Evolutionary conservation across 92 coral and sea anemone genomes (phyloP).

Genomic region (Zoanthus solanderi): DNA sequence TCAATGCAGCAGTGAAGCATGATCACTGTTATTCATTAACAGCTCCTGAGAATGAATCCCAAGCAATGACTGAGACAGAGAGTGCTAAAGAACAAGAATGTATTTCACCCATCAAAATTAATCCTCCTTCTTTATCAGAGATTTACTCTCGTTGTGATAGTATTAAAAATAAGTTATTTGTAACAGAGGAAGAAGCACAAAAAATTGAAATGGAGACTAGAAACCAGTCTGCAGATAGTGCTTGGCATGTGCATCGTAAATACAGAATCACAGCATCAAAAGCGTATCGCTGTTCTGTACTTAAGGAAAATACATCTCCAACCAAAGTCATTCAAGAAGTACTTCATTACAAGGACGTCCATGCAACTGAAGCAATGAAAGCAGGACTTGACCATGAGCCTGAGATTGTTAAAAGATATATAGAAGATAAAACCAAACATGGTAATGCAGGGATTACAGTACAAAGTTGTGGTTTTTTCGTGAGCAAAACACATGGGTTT

Average conservation of each 20-base stretch:
- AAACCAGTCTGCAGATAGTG: too few species aligned
- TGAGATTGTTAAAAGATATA: background rate
- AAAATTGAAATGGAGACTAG: too few species aligned
- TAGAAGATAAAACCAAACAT: background rate
- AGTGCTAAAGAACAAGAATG: conserved; percentile 18
- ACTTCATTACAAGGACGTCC: background rate
- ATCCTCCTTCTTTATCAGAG: too few species aligned
- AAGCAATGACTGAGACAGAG: conserved; percentile 27
- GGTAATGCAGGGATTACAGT: conserved; percentile 17
- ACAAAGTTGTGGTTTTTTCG: conserved; percentile 45
- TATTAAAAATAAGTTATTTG: background rate
- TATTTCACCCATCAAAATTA: too few species aligned
- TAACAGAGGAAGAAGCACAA: too few species aligned
- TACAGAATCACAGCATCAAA: too few species aligned
- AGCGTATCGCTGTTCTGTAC: conserved; percentile 39
- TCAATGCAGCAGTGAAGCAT: conserved; percentile 27
- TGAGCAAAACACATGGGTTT: conserved; percentile 41
- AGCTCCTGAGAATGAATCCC: conserved; percentile 28
- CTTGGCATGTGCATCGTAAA: too few species aligned
- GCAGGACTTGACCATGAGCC: background rate
- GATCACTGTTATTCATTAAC: conserved; percentile 32
- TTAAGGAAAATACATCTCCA: conserved; percentile 48
- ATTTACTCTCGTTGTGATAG: too few species aligned
- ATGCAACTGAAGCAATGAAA: background rate
- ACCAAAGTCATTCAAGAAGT: conserved; percentile 48